phyloP scores from a whole-genome alignment of 1,140 invertebrate species.

The Aphis gossypii region DNA sequence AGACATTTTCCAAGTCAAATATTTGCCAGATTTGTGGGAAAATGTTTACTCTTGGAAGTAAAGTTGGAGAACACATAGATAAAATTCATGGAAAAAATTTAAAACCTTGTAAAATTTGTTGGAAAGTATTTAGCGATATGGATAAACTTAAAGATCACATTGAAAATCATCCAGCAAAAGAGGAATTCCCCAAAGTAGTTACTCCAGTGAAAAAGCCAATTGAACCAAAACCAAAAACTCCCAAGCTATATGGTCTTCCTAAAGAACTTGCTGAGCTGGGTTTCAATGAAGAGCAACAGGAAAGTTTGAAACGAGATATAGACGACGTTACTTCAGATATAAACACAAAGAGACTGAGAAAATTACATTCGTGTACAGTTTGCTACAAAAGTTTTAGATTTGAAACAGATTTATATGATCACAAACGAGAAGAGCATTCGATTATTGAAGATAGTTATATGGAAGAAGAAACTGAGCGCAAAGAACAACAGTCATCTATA shows the following conservation, averaged over 20 bases:
- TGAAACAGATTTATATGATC: conserved; percentile 66
- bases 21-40: conserved; percentile 71
- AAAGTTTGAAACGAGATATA: conserved; percentile 48
- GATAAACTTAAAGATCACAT: conserved; percentile 66
- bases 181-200: conserved; percentile 44
- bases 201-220: conserved; percentile 43
- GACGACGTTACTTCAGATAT: conserved; percentile 57
- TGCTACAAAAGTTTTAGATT: conserved; percentile 60
- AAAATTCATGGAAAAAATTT: conserved; percentile 71
- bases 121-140: conserved; percentile 69
- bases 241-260: conserved; percentile 48
- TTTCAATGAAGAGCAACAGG: conserved; percentile 44
- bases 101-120: conserved; percentile 69
- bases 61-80: conserved; percentile 71
- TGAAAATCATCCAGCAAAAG: conserved; percentile 61
- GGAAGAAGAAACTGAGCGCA: conserved; percentile 41
- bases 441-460: conserved; percentile 50
- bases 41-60: conserved; percentile 70
- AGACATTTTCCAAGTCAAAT: conserved; percentile 67
- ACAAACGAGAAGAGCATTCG: conserved; percentile 64
- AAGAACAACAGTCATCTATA: background rate
- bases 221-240: conserved; percentile 27
- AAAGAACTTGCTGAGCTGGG: conserved; percentile 53
- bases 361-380: conserved; percentile 52
- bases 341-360: conserved; percentile 56